Evolutionary conservation across 2,888 invertebrate species (phyloP).

Genomic region (Protophormia terraenovae): DNA sequence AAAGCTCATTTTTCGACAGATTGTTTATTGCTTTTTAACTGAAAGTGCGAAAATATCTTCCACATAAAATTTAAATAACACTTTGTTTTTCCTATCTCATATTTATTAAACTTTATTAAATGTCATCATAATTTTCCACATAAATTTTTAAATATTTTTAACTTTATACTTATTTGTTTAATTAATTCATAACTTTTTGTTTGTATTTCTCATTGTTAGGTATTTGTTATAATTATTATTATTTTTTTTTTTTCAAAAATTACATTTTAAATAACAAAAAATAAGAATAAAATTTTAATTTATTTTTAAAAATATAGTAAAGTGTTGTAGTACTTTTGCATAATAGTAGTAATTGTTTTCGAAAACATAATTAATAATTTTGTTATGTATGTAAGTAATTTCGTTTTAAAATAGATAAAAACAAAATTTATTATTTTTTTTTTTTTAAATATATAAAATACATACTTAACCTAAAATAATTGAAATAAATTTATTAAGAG

Average conservation of each 20-base stretch:
- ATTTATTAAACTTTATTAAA: too few species aligned
- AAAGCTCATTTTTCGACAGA: too few species aligned
- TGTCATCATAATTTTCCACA: neutral
- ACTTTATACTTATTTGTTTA: conserved; percentile 60
- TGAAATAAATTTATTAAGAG: conserved; percentile 36
- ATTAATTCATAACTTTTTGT: conserved; percentile 35
- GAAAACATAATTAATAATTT: conserved; percentile 31
- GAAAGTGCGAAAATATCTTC: too few species aligned
- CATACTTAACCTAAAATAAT: conserved; percentile 61
- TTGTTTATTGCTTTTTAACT: too few species aligned
- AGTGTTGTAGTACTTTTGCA: conserved; percentile 63
- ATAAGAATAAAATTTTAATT: conserved; percentile 26
- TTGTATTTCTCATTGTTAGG: neutral
- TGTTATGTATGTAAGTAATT: conserved; percentile 61
- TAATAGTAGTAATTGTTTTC: conserved; percentile 20
- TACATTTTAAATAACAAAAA: conserved; percentile 16
- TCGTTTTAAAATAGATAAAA: conserved; percentile 49
- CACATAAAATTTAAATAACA: too few species aligned
- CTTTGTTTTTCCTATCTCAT: too few species aligned
- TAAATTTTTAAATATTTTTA: neutral
- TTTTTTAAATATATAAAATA: conserved; percentile 5
- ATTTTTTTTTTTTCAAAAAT: conserved; percentile 18
- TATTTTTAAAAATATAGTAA: conserved; percentile 63
- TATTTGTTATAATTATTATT: too few species aligned
- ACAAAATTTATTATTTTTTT: conserved; percentile 44